phyloP scores from a whole-genome alignment of 2,888 invertebrate genomes.

The Cordilura impudica region DNA sequence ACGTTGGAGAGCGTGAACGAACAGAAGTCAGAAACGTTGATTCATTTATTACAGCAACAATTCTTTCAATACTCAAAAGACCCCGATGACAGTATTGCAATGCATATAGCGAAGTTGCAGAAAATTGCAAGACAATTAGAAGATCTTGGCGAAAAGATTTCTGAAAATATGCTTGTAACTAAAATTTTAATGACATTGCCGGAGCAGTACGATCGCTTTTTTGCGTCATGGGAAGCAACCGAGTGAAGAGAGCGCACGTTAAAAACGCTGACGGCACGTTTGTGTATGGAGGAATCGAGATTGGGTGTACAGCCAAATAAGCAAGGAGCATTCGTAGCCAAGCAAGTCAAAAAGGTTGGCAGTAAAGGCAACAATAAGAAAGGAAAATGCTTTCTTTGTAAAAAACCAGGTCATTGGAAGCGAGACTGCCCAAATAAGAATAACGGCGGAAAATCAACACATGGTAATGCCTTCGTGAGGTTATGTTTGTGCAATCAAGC shows the following conservation, averaged over 20 bases:
- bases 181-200: conserved; percentile 67
- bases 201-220: conserved; percentile 64
- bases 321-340: no score
- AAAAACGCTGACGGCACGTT: conserved; percentile 62
- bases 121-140: no score
- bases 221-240: conserved; percentile 65
- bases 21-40: conserved; percentile 69
- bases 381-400: no score
- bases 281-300: conserved; percentile 63
- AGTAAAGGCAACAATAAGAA: background rate
- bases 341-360: no score
- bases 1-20: conserved; percentile 67
- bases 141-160: conserved; percentile 60
- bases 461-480: background rate
- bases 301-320: no score
- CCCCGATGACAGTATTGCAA: conserved; percentile 56
- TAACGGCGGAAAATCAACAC: background rate
- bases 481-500: conserved; percentile 3
- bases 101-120: conserved; percentile 57
- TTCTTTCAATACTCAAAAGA: conserved; percentile 62
- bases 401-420: background rate
- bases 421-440: background rate
- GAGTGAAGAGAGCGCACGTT: conserved; percentile 63
- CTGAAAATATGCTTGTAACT: conserved; percentile 63
- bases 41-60: conserved; percentile 71